These are phyloP conservation scores for Menura novaehollandiae DNA, from an alignment of 2,113 vertebrate genomes.

Conservation along the genomic window DNA sequence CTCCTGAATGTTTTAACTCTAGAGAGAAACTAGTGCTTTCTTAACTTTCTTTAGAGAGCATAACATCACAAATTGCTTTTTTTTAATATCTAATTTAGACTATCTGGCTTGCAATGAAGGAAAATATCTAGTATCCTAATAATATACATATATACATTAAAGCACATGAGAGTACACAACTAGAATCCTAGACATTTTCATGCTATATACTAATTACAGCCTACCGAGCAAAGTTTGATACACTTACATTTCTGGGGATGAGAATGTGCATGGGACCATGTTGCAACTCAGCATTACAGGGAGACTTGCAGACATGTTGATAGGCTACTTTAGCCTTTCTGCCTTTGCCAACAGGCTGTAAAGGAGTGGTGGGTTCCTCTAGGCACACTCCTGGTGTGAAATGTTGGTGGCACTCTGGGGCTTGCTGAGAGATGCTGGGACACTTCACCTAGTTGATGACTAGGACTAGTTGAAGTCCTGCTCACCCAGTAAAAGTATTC, in stretches of 20 bases:
- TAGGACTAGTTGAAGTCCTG: neutral
- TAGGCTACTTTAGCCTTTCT: neutral
- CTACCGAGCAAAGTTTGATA: rapidly evolving
- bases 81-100: neutral
- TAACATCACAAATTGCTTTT: neutral
- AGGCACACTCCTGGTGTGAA: rapidly evolving
- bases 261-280: neutral
- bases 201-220: neutral
- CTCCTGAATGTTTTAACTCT: neutral
- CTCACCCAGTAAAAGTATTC: neutral
- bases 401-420: neutral
- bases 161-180: neutral
- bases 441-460: neutral
- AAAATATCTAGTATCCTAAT: neutral
- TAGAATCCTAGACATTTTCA: neutral
- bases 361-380: neutral
- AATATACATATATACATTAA: neutral
- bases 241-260: neutral
- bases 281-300: neutral
- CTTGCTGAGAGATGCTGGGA: neutral
- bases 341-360: neutral
- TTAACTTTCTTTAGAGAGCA: neutral
- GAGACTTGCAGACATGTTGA: neutral
- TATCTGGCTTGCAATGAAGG: neutral
- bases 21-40: neutral